A percentile compares a stretch with the other conserved stretches of the same genome.
Conservation (phyloP, 1,140 invertebrate species). For the Drosophila azteca region DNA sequence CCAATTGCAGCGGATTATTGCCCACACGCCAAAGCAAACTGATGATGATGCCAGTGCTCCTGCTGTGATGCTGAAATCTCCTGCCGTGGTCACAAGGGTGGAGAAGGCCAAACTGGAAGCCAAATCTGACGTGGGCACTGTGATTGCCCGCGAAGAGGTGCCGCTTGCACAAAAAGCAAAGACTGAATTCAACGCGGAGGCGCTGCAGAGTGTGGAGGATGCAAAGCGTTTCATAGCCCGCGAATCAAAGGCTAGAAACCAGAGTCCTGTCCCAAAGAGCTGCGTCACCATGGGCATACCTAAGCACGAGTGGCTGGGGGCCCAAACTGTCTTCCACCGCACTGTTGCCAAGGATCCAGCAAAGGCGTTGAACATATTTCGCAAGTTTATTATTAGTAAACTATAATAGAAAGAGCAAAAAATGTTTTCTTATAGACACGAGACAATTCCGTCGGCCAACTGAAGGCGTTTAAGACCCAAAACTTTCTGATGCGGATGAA, state of each 20-base stretch:
- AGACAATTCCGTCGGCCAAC: conserved; percentile 54
- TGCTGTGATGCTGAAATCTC: conserved; percentile 8
- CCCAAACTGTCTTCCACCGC: conserved; percentile 63
- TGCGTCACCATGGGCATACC: conserved; percentile 59
- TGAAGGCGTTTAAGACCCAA: conserved; percentile 50
- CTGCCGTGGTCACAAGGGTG: conserved; percentile 44
- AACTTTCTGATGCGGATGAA: conserved; percentile 37
- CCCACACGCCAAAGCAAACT: not conserved
- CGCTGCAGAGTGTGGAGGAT: conserved; percentile 50
- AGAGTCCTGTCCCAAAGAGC: conserved; percentile 18
- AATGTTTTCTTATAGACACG: conserved; percentile 11
- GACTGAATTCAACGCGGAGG: conserved; percentile 24
- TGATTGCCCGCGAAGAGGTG: conserved; percentile 33
- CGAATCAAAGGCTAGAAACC: conserved; percentile 55
- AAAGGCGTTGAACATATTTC: conserved; percentile 74
- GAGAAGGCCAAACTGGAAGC: conserved; percentile 47
- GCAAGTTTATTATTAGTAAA: conserved; percentile 78
- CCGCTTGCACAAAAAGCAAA: not conserved
- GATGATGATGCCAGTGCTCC: not conserved
- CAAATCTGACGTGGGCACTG: conserved; percentile 58
- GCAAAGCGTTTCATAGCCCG: conserved; percentile 60
- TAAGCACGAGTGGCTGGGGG: conserved; percentile 71
- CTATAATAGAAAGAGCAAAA: conserved; percentile 37
- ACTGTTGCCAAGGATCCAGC: conserved; percentile 57
- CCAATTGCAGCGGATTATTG: conserved; percentile 3